Evolutionary conservation across 2,113 vertebrate species (phyloP), one percentile per base, ranked within the genome.

Genomic region (Aldabrachelys gigantea): DNA sequence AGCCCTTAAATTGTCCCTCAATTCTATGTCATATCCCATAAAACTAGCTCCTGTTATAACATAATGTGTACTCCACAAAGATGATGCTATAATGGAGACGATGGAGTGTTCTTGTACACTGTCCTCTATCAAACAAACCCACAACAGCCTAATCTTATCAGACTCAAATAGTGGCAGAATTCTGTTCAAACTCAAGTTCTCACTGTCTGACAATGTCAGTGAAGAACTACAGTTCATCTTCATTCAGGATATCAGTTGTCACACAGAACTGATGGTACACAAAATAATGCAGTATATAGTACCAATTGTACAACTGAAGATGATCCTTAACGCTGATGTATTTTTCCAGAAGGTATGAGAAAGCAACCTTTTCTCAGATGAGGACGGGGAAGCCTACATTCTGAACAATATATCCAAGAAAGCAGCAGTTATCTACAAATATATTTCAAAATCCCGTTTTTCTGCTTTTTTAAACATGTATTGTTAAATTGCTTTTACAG

Each of bases 181-280:
- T 31, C 95, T 92, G 89, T 90, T 92, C 82, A 93, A 82, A 81
- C 92, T 88, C 84, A 5, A 85, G 88, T 89, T 57, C 69, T 91
- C 75, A 59, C 92, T 90, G 95, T 93, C 91, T 96, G 95, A 87
- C 89, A 89, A 10, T 54, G 94, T 89, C 96, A 89, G 81, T 72
- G 89, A 95, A 88, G 87, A 88, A 94, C 53, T 52, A 59, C 91
- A 92, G 91, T 59, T 94, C 84, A 84, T 92, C 82, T 69, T 93
- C n/a, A 89, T 89, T 81, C 35, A 25, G 81, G 86, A 27, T 57
- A 85, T 91, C 83, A 90, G 88, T 17, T 97, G 95, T 97, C 93
- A 96, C 7, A 94, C 92, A 0, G 0, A 94, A 41, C 91, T 92
- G 96, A 90, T 88, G 88, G 95, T 41, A 82, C 88, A 89, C 91